These are phyloP conservation scores for Thysanoteuthis rhombus DNA, from an alignment of 2,888 invertebrate species.

Conservation along the genomic window DNA sequence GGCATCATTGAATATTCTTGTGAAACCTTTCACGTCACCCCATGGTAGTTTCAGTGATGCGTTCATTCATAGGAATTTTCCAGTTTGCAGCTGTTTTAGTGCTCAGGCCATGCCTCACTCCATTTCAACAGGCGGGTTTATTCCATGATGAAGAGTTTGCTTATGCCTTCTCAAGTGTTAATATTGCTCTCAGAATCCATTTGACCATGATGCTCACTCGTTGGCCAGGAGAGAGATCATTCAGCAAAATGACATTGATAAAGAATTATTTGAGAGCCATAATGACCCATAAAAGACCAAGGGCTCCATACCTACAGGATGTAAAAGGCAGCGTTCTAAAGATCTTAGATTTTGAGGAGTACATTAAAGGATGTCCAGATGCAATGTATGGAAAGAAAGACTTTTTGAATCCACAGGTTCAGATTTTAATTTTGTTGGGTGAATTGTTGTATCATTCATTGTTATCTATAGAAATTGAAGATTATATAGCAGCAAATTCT, in stretches of 20 bases:
- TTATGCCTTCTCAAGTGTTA: neutral
- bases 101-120: neutral
- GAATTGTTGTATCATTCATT: too few species aligned
- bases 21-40: neutral
- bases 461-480: too few species aligned
- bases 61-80: neutral
- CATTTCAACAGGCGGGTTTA: neutral
- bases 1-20: too few species aligned
- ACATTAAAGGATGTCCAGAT: too few species aligned
- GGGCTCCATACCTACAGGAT: neutral
- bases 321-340: neutral
- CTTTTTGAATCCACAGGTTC: too few species aligned
- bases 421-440: too few species aligned
- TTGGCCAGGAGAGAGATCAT: neutral
- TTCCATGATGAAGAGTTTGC: neutral
- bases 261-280: neutral
- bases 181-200: neutral
- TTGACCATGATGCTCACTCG: too few species aligned
- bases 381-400: too few species aligned
- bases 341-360: neutral
- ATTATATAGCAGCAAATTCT: too few species aligned
- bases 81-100: neutral
- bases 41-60: neutral
- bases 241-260: slow-evolving; percentile 16
- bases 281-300: slow-evolving; percentile 18